Percentiles rank a stretch among this genome's conserved stretches.
Evolutionary conservation across 2,888 invertebrate species (phyloP).

Genomic region (Phytoseiulus persimilis): DNA sequence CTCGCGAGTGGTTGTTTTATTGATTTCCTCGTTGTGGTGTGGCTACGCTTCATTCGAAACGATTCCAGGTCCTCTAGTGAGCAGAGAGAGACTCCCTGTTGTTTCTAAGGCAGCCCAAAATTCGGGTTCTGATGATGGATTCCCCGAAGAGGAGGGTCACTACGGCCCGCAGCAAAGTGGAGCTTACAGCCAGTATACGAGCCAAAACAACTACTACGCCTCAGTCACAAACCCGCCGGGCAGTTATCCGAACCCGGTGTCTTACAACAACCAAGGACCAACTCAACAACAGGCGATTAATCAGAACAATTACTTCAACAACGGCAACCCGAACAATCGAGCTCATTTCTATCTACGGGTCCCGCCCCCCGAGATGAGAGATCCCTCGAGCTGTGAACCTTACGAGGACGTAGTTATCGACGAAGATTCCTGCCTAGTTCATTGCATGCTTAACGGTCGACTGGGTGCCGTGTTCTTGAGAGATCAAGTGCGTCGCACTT

Average conservation of each 20-base stretch:
- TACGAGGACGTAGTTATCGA: constrained; percentile 12
- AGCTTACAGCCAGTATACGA: background rate
- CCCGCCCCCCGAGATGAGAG: background rate
- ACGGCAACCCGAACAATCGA: background rate
- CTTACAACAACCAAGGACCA: background rate
- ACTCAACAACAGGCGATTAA: background rate
- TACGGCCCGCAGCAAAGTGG: background rate
- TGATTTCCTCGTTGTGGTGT: background rate
- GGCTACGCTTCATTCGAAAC: background rate
- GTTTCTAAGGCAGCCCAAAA: background rate
- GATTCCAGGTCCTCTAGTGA: background rate
- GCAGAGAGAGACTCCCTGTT: background rate
- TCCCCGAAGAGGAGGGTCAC: background rate
- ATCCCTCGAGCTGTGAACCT: constrained; percentile 9
- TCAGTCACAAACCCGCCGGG: background rate
- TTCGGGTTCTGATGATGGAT: background rate
- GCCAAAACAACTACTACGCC: background rate
- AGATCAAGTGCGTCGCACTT: constrained; percentile 15
- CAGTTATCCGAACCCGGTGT: background rate
- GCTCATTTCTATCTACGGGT: constrained; percentile 20
- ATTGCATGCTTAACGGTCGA: constrained; percentile 25
- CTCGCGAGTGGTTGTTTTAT: background rate
- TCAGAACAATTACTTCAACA: background rate
- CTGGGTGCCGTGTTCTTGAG: constrained; percentile 5
- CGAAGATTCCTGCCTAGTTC: background rate